Percentiles rank a stretch among this genome's conserved stretches.
Conservation (phyloP, 2,113 vertebrate species). For the Coptodon bakossiorum region DNA sequence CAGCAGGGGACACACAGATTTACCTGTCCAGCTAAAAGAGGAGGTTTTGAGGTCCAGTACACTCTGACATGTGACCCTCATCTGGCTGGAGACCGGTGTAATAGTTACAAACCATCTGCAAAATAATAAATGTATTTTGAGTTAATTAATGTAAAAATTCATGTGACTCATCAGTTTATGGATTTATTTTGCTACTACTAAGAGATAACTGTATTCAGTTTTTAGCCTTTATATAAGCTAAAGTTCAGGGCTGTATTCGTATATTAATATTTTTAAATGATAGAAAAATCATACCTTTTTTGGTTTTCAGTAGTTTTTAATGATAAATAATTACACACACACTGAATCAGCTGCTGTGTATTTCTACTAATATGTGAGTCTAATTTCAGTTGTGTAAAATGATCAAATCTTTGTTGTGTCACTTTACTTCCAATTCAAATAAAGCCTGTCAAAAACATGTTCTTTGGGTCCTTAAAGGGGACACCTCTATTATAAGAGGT, state of each 20-base stretch:
- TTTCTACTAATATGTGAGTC: not conserved
- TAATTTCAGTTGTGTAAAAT: not conserved
- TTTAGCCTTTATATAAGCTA: not conserved
- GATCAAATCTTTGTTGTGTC: not conserved
- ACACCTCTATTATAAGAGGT: not conserved
- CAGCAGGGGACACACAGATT: not conserved
- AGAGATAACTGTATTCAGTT: not conserved
- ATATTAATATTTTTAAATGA: not conserved
- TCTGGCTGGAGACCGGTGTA: slow-evolving; percentile 24
- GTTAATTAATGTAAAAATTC: not conserved
- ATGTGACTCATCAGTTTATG: not conserved
- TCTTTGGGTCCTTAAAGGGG: not conserved
- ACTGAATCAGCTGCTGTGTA: not conserved
- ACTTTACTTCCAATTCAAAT: not conserved
- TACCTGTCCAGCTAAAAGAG: not conserved
- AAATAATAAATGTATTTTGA: not conserved
- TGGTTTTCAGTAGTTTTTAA: not conserved
- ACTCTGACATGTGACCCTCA: slow-evolving; percentile 5
- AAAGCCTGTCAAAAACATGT: not conserved
- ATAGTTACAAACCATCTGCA: not conserved
- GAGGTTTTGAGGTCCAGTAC: not conserved
- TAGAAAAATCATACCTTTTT: not conserved
- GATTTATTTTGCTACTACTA: not conserved
- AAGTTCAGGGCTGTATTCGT: not conserved
- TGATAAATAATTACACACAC: not conserved